Evolutionary conservation across 2,888 invertebrate genomes (phyloP).

Genomic region (Spatulosminthurus flaviceps): DNA sequence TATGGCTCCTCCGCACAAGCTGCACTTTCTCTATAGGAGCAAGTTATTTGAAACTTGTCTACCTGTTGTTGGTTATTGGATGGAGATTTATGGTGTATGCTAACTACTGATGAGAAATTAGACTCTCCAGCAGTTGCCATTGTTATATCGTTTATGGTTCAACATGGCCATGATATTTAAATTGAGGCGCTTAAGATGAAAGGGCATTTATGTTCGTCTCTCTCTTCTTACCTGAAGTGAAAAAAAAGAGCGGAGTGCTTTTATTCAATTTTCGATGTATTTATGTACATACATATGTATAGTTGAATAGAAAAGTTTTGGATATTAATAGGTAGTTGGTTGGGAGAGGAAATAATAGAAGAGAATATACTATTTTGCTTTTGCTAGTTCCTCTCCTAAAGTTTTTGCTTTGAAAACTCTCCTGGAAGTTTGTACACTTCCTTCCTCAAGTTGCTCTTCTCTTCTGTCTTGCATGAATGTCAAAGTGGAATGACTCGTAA

Average conservation of each 20-base stretch:
- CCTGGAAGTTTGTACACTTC: neutral
- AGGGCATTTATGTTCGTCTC: neutral
- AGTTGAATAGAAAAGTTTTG: neutral
- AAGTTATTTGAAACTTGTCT: neutral
- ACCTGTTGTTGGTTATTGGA: constrained; percentile 5
- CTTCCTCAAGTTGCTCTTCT: constrained; percentile 26
- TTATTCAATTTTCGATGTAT: neutral
- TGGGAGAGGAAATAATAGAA: neutral
- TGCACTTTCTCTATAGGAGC: constrained; percentile 2
- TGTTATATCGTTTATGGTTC: neutral
- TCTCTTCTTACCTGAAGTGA: neutral
- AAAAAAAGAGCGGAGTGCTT: neutral
- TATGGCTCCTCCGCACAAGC: neutral
- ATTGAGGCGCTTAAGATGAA: constrained; percentile 8
- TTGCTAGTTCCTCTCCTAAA: neutral
- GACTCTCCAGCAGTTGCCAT: neutral
- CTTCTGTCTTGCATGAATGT: constrained; percentile 32
- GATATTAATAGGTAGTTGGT: too few species aligned
- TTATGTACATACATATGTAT: neutral
- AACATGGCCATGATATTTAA: neutral
- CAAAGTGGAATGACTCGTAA: constrained; percentile 40
- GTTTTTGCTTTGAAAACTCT: neutral
- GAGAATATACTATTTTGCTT: neutral
- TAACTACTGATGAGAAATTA: constrained; percentile 3
- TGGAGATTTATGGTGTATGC: constrained; percentile 14